Conservation (phyloP, 2,888 invertebrate species). For the Gandaritis pyraliata region DNA sequence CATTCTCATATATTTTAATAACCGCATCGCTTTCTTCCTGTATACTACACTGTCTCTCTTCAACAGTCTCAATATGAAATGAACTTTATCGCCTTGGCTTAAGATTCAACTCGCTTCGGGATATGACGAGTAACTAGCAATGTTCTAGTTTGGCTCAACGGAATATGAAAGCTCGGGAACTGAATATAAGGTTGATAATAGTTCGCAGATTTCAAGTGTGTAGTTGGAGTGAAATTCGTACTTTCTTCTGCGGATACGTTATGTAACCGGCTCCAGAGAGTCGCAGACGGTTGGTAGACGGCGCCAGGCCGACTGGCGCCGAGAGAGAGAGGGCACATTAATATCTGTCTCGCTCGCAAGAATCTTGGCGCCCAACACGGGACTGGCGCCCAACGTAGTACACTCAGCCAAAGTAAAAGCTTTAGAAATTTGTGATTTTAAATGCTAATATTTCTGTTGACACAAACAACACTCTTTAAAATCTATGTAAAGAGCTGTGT, state of each 20-base stretch:
- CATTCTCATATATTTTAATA: conserved; percentile 37
- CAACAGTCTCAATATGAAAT: conserved; percentile 7
- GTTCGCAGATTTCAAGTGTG: background rate
- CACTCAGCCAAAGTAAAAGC: conserved; percentile 20
- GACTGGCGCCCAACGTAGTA: conserved; percentile 39
- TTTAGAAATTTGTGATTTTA: background rate
- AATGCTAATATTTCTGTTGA: background rate
- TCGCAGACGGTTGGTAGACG: conserved; percentile 72
- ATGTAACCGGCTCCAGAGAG: conserved; percentile 72
- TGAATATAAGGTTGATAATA: conserved; percentile 1
- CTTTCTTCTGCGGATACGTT: conserved; percentile 50
- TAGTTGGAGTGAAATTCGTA: conserved; percentile 14
- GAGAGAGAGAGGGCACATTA: conserved; percentile 51
- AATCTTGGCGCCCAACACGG: conserved; percentile 66
- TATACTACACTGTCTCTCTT: conserved; percentile 13
- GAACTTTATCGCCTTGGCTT: conserved; percentile 17
- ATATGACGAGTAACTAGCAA: background rate
- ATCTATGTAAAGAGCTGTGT: background rate
- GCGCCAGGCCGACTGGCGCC: conserved; percentile 85
- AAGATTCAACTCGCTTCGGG: conserved; percentile 1
- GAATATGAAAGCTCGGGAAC: background rate
- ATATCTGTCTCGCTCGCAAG: conserved; percentile 50
- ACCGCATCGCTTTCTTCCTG: conserved; percentile 33
- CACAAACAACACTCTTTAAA: background rate
- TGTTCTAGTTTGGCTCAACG: background rate